Percentiles rank a stretch among this genome's conserved stretches.
Conservation (phyloP, 2,797 vertebrate genomes). For the Poliocrania exsul region DNA sequence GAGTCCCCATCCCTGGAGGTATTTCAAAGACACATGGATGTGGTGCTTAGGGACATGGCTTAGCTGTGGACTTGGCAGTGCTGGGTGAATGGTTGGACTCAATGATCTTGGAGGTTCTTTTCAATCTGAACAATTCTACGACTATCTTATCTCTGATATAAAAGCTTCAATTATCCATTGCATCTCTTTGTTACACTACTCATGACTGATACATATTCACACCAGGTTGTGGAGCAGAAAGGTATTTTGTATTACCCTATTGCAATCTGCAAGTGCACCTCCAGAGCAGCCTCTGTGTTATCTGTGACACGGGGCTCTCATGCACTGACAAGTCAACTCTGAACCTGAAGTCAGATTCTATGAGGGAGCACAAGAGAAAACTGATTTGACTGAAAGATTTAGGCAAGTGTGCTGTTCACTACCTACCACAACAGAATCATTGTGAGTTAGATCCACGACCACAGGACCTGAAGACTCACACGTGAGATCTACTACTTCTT, state of each 20-base stretch:
- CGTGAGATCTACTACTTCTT: conserved; percentile 94
- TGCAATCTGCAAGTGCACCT: not conserved
- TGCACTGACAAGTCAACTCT: not conserved
- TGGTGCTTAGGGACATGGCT: not conserved
- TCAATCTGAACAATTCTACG: not conserved
- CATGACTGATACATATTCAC: not conserved
- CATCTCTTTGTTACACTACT: not conserved
- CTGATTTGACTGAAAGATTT: not conserved
- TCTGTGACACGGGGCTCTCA: not conserved
- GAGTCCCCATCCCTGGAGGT: not conserved
- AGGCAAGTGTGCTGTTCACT: not conserved
- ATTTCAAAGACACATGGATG: not conserved
- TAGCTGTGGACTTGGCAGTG: not conserved
- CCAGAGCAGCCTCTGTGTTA: not conserved
- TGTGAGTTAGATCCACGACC: conserved; percentile 92
- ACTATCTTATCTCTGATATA: not conserved
- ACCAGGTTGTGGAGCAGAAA: not conserved
- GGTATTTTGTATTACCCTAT: not conserved
- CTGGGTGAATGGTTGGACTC: not conserved
- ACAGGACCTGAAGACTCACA: conserved; percentile 88
- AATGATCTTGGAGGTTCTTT: not conserved
- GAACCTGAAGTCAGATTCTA: not conserved
- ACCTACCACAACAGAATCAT: conserved; percentile 92
- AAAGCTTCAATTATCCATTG: not conserved
- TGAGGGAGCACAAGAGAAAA: not conserved